Percentiles rank a stretch among this genome's conserved stretches.
These are phyloP conservation scores for Drosophila mimetica DNA, from an alignment of 2,888 invertebrate species.

Conservation along the genomic window DNA sequence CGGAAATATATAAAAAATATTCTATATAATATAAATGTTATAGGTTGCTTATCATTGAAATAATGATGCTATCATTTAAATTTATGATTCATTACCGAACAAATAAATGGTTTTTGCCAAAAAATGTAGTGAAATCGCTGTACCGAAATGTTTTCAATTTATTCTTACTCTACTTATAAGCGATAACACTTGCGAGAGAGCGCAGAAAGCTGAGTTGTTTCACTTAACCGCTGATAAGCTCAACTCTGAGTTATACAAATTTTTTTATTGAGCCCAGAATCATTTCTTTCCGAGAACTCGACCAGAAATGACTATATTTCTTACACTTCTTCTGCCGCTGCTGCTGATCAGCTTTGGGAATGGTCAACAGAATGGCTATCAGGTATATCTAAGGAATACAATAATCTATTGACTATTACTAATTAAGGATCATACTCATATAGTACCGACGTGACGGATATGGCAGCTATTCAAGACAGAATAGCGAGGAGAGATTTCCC, in stretches of 20 bases:
- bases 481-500: background rate
- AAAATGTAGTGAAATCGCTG: background rate
- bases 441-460: background rate
- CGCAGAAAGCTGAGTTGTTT: background rate
- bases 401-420: too few relatives aligned
- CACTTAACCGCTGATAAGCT: background rate
- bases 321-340: background rate
- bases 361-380: background rate
- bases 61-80: background rate
- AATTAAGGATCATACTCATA: too few relatives aligned
- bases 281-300: background rate
- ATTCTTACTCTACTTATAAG: background rate
- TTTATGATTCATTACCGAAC: too few relatives aligned
- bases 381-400: background rate
- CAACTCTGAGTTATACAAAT: background rate
- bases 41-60: too few relatives aligned
- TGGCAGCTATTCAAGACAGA: background rate
- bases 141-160: background rate
- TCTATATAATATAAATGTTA: too few relatives aligned
- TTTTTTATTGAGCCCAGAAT: background rate
- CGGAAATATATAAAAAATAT: background rate
- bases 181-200: background rate
- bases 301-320: background rate
- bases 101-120: too few relatives aligned
- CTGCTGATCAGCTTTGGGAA: background rate